Base-by-base conservation (phyloP, 2,113 vertebrate species). In the Lepisosteus oculatus region DNA sequence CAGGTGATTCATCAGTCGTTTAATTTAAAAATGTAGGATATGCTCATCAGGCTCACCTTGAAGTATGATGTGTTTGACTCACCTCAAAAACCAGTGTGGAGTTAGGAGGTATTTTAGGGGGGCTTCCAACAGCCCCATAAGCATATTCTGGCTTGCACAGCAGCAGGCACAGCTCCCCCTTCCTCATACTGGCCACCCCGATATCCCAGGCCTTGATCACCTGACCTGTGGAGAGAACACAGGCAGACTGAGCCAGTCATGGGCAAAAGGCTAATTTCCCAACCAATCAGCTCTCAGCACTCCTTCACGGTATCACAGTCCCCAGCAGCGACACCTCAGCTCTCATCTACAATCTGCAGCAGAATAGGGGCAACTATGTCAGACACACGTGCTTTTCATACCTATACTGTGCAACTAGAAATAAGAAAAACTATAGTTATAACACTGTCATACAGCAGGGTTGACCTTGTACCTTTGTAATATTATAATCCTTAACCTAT, bases 121-220 rank as follows among this genome's bases (percentile, higher is more conserved):
- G 90, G 12, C 93, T 97, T 73, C 97, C 96, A 63, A 92, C 80
- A 0, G 87, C 77, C 76, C 97, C 95, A 0, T 97, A 98, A 0
- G 95, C 95, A 0, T 99, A 99, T 72, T 96, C 95, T 0, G 96
- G 96, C 69, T 91, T 93, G 87, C 96, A 99, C 43, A 97, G 87
- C 67, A 98, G 78, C 45, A 88, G 90, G 83, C 94, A 97, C 76
- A 97, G 79, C 79, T 99, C 97, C 13, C 97, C 97, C 73, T 87
- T 95, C 86, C 91, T 93, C 97, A 99, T 99, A 68, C 95, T 95
- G 63, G 94, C 79, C 71, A 99, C 93, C 0, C 90, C 94, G 0
- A 98, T 90, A 79, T 98, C 97, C 97, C 95, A 99, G 0, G 95
- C 96, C 80, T 95, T 98, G 76, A 99, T 95, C 43, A 99, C 96